Base-by-base conservation (phyloP, 1,140 invertebrate species). In the Branchinecta lindahli region DNA sequence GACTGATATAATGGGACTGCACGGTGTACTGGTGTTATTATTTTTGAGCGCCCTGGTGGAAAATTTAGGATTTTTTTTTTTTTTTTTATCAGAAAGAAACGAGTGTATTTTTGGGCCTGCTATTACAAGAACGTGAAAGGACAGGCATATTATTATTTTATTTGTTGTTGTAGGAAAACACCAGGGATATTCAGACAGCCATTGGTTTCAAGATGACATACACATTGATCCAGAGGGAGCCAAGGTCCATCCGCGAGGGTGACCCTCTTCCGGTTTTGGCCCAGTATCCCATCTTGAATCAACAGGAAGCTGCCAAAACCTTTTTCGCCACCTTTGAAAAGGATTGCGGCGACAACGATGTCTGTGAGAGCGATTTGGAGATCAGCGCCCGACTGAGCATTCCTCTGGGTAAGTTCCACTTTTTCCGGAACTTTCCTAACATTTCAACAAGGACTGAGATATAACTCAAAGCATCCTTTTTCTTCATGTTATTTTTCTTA, bases 251-350 rank as follows among this genome's bases (percentile, higher is more conserved):
- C 5, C 69, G 52, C 12, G 76, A 79, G 45, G 85, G 87, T 1
- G 77, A 77, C 66, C 78, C 80, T 0, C 75, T 91, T 8, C 86
- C 87, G 0, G 84, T 88, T 45, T 85, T 94, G 33, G 87, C 88
- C 70, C 82, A 86, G 52, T 90, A 88, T 73, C 92, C 94, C 0
- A 93, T 96, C 68, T 79, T 96, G 12, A 94, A 96, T 79, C 87
- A 91, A 73, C 89, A 90, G 72, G 86, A 89, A 77, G 91, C 92
- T 0, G 85, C 85, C 9, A 86, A 87, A 73, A 81, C 86, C 7
- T 94, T 95, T 75, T 83, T 88, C 75, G 92, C 89, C 4, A 88
- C 86, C 33, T 96, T 98, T 81, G 85, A 92, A 69, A 96, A 95
- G 79, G 91, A 96, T 76, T 98, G 94, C 77, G 94, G 92, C 8